These are phyloP conservation scores for Tachuris rubrigastra DNA, from an alignment of 2,113 vertebrate genomes.

Conservation along the genomic window DNA sequence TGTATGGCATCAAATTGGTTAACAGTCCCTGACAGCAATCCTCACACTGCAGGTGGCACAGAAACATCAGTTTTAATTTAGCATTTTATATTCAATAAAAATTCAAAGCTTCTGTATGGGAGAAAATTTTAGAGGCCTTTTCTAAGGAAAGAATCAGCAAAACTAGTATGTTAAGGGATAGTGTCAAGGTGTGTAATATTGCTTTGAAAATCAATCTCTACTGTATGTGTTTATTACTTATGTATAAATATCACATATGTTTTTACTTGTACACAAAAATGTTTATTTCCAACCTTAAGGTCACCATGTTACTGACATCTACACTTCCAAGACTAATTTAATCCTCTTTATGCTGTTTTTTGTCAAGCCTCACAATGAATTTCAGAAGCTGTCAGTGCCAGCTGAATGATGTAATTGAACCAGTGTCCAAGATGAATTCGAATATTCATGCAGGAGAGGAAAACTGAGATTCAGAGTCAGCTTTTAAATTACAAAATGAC, in stretches of 20 bases:
- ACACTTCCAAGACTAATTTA: slow-evolving; percentile 11
- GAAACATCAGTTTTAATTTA: slow-evolving; percentile 32
- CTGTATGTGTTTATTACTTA: background rate
- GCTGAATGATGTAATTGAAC: background rate
- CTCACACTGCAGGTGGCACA: background rate
- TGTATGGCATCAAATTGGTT: background rate
- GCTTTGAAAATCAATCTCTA: background rate
- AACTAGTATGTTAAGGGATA: background rate
- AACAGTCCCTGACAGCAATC: background rate
- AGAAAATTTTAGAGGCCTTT: background rate
- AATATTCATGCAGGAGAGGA: background rate
- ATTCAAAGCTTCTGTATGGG: background rate
- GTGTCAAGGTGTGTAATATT: background rate
- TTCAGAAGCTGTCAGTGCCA: background rate
- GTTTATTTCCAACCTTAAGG: background rate
- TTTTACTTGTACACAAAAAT: background rate
- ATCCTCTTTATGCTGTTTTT: background rate
- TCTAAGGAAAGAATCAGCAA: background rate
- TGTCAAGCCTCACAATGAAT: background rate
- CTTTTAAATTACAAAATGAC: background rate
- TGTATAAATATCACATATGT: background rate
- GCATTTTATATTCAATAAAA: background rate
- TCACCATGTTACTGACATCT: background rate
- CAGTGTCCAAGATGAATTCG: background rate
- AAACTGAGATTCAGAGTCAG: slow-evolving; percentile 20